Conservation (phyloP, 2,113 vertebrate genomes). For the Gnathonemus longibarbis region DNA sequence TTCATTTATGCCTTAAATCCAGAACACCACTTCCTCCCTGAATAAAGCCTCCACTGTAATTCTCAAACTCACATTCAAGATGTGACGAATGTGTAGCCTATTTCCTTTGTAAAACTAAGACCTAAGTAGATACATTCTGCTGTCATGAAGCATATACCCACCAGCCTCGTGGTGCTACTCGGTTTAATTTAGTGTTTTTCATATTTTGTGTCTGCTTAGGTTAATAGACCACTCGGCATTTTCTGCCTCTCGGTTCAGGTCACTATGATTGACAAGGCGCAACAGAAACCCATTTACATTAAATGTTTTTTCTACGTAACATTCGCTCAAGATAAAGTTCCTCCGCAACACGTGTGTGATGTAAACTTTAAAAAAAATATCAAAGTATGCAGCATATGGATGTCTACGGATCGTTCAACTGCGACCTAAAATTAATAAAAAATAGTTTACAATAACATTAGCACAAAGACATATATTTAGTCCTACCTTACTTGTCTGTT, state of each 20-base stretch:
- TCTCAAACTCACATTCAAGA: too few relatives aligned
- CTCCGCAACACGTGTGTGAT: not conserved
- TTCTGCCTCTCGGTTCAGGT: not conserved
- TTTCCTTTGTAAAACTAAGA: not conserved
- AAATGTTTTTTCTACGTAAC: not conserved
- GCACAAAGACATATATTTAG: not conserved
- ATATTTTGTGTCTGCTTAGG: not conserved
- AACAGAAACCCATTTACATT: not conserved
- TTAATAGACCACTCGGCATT: not conserved
- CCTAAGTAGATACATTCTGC: too few relatives aligned
- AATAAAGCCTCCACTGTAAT: too few relatives aligned
- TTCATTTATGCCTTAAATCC: too few relatives aligned
- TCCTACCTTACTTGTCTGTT: not conserved
- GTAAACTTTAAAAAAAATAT: not conserved
- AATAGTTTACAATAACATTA: not conserved
- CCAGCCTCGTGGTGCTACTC: not conserved
- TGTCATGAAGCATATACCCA: not conserved
- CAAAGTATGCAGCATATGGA: not conserved
- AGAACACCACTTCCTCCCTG: too few relatives aligned
- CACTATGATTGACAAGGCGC: not conserved
- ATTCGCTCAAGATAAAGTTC: not conserved
- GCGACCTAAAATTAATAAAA: not conserved
- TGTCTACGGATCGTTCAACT: not conserved
- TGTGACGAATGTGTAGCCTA: too few relatives aligned
- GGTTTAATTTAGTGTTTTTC: not conserved